These are phyloP conservation scores for Lepidonotus clava DNA, from an alignment of 2,888 invertebrate species.

Conservation along the genomic window DNA sequence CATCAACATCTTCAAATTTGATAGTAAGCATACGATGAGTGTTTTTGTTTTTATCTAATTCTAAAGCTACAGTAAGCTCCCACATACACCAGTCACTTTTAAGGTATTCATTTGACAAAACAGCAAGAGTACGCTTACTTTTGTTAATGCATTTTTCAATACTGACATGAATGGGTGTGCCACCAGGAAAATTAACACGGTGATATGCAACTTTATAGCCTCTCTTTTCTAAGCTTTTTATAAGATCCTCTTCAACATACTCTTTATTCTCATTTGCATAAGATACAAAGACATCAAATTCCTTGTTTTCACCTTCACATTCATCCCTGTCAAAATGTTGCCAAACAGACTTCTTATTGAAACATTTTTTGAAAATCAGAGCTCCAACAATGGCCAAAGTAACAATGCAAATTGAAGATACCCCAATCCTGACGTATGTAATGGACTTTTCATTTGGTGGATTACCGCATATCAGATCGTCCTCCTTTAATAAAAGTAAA, in stretches of 20 bases:
- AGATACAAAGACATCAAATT: slow-evolving; percentile 45
- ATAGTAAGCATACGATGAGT: not conserved
- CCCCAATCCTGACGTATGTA: not conserved
- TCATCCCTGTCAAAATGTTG: slow-evolving; percentile 50
- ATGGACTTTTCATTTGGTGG: not conserved
- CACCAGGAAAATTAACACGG: slow-evolving; percentile 66
- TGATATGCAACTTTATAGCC: slow-evolving; percentile 30
- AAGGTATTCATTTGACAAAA: slow-evolving; percentile 92
- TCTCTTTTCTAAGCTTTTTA: not conserved
- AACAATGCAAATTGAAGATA: not conserved
- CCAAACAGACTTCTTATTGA: not conserved
- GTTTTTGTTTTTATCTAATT: not conserved
- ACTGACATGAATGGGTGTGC: slow-evolving; percentile 87
- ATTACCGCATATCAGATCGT: not conserved
- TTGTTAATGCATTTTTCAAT: slow-evolving; percentile 93
- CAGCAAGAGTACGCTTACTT: slow-evolving; percentile 91
- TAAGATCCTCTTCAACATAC: slow-evolving; percentile 1
- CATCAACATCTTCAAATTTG: slow-evolving; percentile 6
- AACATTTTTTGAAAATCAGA: not conserved
- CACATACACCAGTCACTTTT: slow-evolving; percentile 95
- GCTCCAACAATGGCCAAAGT: not conserved
- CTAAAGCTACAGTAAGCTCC: slow-evolving; percentile 92
- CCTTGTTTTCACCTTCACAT: slow-evolving; percentile 48
- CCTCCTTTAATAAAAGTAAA: not conserved
- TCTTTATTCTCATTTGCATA: slow-evolving; percentile 18